phyloP scores from a whole-genome alignment of 1,140 invertebrate species.

The Melipona quadrifasciata region DNA sequence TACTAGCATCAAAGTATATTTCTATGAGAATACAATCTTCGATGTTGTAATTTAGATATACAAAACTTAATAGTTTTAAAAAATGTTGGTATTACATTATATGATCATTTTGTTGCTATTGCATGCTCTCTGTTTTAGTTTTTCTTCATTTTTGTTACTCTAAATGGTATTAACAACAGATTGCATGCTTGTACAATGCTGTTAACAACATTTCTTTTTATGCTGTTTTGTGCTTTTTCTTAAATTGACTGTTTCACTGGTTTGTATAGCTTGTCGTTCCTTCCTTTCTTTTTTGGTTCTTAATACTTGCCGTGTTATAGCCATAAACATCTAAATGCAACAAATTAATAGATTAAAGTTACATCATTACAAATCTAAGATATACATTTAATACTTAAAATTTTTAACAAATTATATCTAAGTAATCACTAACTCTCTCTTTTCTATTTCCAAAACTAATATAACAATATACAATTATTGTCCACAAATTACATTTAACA shows the following conservation, averaged over 20 bases:
- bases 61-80: constrained; percentile 63
- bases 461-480: too few relatives aligned
- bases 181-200: constrained; percentile 61
- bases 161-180: constrained; percentile 62
- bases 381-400: background rate
- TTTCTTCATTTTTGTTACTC: constrained; percentile 64
- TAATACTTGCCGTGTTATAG: constrained; percentile 88
- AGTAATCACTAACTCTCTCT: too few relatives aligned
- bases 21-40: constrained; percentile 60
- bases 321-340: constrained; percentile 87
- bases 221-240: constrained; percentile 80
- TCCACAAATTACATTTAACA: too few relatives aligned
- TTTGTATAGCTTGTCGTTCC: constrained; percentile 84
- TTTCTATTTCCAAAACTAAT: too few relatives aligned
- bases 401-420: too few relatives aligned
- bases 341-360: constrained; percentile 24
- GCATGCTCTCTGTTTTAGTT: constrained; percentile 72
- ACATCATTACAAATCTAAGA: background rate
- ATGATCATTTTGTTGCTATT: constrained; percentile 69
- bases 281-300: constrained; percentile 86
- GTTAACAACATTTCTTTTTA: constrained; percentile 81
- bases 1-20: constrained; percentile 60
- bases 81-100: constrained; percentile 63
- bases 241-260: constrained; percentile 82
- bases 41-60: constrained; percentile 62